phyloP scores from a whole-genome alignment of 1,140 invertebrate genomes.

The Maniola jurtina region DNA sequence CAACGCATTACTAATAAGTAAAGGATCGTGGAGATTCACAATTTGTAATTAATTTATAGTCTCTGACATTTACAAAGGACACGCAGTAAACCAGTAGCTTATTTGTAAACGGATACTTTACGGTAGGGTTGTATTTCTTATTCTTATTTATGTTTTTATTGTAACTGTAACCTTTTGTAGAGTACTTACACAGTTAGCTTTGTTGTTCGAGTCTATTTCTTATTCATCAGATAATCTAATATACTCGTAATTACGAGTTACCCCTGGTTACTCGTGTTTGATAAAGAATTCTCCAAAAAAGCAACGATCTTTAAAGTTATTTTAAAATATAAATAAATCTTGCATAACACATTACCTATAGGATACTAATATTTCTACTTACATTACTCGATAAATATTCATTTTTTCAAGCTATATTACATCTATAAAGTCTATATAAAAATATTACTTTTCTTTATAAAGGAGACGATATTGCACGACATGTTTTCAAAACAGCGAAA shows the following conservation, averaged over 20 bases:
- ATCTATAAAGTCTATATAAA: too few relatives aligned
- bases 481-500: background rate
- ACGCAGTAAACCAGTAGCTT: slow-evolving; percentile 8
- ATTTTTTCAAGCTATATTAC: too few relatives aligned
- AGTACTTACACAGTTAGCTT: background rate
- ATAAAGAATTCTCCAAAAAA: too few relatives aligned
- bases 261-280: too few relatives aligned
- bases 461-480: background rate
- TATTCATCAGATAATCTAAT: too few relatives aligned
- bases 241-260: too few relatives aligned
- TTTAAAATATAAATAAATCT: too few relatives aligned
- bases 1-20: background rate
- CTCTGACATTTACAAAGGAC: slow-evolving; percentile 8
- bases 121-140: background rate
- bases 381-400: too few relatives aligned
- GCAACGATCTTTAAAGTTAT: too few relatives aligned
- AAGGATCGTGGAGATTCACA: background rate
- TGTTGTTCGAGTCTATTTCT: too few relatives aligned
- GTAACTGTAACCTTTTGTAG: background rate
- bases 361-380: too few relatives aligned
- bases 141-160: background rate
- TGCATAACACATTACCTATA: too few relatives aligned
- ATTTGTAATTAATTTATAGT: slow-evolving; percentile 9
- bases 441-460: background rate
- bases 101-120: background rate